These are phyloP conservation scores for Leucophenga varia DNA, from an alignment of 1,140 invertebrate species.

Conservation along the genomic window DNA sequence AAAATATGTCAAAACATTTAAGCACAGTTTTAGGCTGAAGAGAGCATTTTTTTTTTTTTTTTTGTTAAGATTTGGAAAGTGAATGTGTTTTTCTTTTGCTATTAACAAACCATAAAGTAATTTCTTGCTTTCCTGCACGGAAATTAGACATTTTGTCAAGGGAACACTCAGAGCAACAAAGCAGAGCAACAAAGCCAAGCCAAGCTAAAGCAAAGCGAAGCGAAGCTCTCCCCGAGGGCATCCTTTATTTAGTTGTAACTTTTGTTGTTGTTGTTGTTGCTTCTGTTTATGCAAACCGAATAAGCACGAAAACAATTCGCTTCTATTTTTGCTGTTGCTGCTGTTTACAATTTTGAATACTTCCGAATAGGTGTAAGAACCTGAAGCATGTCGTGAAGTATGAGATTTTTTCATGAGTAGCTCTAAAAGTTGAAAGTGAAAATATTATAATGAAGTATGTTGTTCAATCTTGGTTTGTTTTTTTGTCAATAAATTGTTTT, in stretches of 20 bases:
- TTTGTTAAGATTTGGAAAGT: no score
- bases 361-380: no score
- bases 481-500: slow-evolving; percentile 33
- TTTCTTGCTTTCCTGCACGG: slow-evolving; percentile 53
- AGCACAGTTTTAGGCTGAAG: slow-evolving; percentile 25
- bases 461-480: slow-evolving; percentile 43
- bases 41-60: background rate
- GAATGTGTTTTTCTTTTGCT: no score
- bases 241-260: no score
- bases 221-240: no score
- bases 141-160: slow-evolving; percentile 55
- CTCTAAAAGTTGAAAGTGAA: slow-evolving; percentile 52
- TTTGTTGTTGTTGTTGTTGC: no score
- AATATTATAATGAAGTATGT: slow-evolving; percentile 54
- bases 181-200: slow-evolving; percentile 34
- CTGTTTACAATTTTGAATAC: no score
- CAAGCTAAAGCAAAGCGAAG: slow-evolving; percentile 16
- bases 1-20: slow-evolving; percentile 50
- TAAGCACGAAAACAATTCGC: no score
- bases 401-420: no score
- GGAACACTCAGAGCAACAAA: slow-evolving; percentile 32
- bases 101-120: slow-evolving; percentile 54
- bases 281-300: no score
- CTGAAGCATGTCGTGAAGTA: no score
- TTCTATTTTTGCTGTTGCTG: no score